A percentile compares a stretch with the other conserved stretches of the same genome.
phyloP scores from a whole-genome alignment of 2,797 vertebrate species.

The Limosa lapponica region DNA sequence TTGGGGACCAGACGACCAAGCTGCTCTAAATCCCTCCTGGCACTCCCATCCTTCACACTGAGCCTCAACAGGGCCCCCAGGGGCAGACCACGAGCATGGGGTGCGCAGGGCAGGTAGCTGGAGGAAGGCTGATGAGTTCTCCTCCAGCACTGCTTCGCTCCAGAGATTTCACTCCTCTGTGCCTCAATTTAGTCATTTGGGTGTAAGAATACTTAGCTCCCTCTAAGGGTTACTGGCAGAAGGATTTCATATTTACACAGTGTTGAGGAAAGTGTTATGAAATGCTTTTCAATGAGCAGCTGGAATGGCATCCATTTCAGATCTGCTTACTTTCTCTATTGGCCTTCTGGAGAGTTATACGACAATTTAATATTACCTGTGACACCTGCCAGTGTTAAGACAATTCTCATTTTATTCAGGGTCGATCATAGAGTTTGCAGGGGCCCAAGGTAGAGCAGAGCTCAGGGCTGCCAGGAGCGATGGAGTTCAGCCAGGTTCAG shows the following conservation, averaged over 20 bases:
- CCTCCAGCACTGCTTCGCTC: neutral
- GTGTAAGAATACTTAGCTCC: neutral
- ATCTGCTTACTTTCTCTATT: slow-evolving; percentile 15
- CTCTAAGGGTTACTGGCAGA: neutral
- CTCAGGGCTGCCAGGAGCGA: neutral
- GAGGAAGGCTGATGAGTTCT: neutral
- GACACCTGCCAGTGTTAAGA: neutral
- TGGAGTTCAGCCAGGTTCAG: neutral
- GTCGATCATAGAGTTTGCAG: neutral
- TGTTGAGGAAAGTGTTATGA: slow-evolving; percentile 12
- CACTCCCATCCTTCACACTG: neutral
- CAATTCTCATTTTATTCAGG: neutral
- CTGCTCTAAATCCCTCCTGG: neutral
- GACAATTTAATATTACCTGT: neutral
- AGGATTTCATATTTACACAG: neutral
- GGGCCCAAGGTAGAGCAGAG: neutral
- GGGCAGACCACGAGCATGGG: fast-evolving
- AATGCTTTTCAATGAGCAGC: neutral
- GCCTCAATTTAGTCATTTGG: neutral
- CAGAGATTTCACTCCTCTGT: neutral
- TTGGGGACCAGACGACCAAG: neutral
- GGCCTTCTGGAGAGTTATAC: neutral
- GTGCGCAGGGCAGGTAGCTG: neutral
- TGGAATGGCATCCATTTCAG: slow-evolving; percentile 34
- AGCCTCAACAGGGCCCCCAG: neutral